phyloP scores from a whole-genome alignment of 2,113 vertebrate species.

The Odocoileus hemionus region DNA sequence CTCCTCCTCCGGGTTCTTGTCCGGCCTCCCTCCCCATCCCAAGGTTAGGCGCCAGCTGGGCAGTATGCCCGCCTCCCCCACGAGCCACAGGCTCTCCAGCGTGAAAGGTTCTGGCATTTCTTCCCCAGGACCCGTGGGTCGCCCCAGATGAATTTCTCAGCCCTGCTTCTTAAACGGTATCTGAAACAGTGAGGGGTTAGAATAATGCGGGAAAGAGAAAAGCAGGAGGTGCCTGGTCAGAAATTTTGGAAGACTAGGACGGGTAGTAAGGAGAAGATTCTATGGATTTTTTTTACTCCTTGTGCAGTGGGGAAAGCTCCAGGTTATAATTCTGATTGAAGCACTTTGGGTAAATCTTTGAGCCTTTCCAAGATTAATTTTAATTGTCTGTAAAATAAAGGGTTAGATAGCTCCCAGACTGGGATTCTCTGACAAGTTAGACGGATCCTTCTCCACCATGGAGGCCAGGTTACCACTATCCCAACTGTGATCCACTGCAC shows the following conservation, averaged over 20 bases:
- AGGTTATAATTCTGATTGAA: not conserved
- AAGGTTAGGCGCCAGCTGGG: slow-evolving; percentile 36
- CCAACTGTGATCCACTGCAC: not conserved
- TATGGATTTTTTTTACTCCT: not conserved
- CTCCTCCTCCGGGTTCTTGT: not conserved
- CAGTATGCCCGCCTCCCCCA: not conserved
- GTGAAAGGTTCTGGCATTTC: slow-evolving; percentile 24
- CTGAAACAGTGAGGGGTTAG: not conserved
- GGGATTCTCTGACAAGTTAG: not conserved
- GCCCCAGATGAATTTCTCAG: slow-evolving; percentile 19
- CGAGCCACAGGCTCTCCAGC: not conserved
- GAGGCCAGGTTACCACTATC: not conserved
- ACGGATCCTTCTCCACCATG: not conserved
- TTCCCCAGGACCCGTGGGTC: slow-evolving; percentile 40
- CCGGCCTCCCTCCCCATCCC: not conserved
- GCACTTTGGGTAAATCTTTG: not conserved
- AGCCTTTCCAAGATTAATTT: not conserved
- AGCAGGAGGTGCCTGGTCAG: not conserved
- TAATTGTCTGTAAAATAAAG: not conserved
- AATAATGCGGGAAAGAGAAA: not conserved
- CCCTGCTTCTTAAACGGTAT: not conserved
- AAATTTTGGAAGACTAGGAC: not conserved
- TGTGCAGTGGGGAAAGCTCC: not conserved
- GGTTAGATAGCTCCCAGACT: not conserved
- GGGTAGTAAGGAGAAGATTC: no score